These are phyloP conservation scores for Trematomus bernacchii DNA, from an alignment of 2,797 vertebrate genomes.

Conservation along the genomic window DNA sequence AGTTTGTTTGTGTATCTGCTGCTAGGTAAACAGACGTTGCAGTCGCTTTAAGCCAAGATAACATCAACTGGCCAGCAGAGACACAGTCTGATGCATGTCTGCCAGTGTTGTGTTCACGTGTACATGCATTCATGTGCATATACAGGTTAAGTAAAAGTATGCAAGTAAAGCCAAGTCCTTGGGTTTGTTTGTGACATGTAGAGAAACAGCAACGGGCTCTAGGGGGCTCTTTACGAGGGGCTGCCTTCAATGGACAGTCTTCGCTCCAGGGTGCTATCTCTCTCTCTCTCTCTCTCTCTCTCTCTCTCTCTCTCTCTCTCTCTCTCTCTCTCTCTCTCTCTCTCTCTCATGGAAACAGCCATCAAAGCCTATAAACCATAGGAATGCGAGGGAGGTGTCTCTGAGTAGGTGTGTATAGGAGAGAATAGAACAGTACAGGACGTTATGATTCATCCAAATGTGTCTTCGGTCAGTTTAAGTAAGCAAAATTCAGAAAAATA, in stretches of 20 bases:
- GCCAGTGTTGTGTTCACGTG: slow-evolving; percentile 11
- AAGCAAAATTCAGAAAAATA: background rate
- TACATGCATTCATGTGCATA: slow-evolving; percentile 13
- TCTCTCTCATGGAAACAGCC: slow-evolving; percentile 63
- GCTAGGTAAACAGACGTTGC: slow-evolving; percentile 19
- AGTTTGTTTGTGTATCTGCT: slow-evolving; percentile 20
- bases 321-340: too few relatives aligned
- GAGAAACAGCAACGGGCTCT: slow-evolving; percentile 48
- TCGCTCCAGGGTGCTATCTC: slow-evolving; percentile 57
- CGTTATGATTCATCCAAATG: slow-evolving; percentile 8
- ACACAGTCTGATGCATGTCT: slow-evolving; percentile 40
- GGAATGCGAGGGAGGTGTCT: slow-evolving; percentile 66
- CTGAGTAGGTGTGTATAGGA: slow-evolving; percentile 16
- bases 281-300: too few relatives aligned
- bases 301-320: too few relatives aligned
- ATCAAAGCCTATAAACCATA: slow-evolving; percentile 71
- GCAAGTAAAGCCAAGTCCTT: slow-evolving; percentile 19
- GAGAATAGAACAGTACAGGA: slow-evolving; percentile 25
- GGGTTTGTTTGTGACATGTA: slow-evolving; percentile 29
- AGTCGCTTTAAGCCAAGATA: slow-evolving; percentile 44
- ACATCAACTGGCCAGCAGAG: slow-evolving; percentile 34
- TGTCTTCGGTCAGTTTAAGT: background rate
- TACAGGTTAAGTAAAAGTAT: slow-evolving; percentile 15
- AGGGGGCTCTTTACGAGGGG: slow-evolving; percentile 46
- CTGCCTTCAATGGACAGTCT: slow-evolving; percentile 43